A percentile compares a stretch with the other conserved stretches of the same genome.
These are phyloP conservation scores for Holothuria glaberrima DNA, from an alignment of 35 echinoderm and acorn worm species.

Conservation along the genomic window DNA sequence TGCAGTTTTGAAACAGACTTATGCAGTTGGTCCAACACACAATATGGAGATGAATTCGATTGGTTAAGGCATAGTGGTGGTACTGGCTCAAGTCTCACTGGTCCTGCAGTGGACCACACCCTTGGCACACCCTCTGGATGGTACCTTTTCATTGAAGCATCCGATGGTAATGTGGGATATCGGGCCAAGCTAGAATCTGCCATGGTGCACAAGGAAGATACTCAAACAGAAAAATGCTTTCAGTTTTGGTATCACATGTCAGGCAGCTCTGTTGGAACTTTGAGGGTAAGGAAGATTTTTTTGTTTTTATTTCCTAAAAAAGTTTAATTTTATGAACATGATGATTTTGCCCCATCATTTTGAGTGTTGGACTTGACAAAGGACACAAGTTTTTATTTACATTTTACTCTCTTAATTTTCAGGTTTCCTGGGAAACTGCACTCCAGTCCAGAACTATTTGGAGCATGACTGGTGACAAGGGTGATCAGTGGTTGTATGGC, in stretches of 20 bases:
- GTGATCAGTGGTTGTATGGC: conserved; percentile 53
- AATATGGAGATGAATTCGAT: conserved; percentile 83
- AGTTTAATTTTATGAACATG: too few species aligned
- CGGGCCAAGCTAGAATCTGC: conserved; percentile 64
- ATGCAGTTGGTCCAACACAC: conserved; percentile 79
- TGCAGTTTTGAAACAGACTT: conserved; percentile 88
- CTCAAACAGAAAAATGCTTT: conserved; percentile 62
- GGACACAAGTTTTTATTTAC: too few species aligned
- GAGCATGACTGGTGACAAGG: conserved; percentile 53
- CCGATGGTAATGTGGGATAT: conserved; percentile 28
- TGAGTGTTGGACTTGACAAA: too few species aligned
- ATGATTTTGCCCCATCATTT: too few species aligned
- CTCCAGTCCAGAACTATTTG: conserved; percentile 9
- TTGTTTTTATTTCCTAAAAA: too few species aligned
- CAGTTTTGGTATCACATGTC: conserved; percentile 98
- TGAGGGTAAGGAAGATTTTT: conserved; percentile 12
- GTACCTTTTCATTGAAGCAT: conserved; percentile 81
- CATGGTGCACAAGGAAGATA: conserved; percentile 22
- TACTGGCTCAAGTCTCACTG: conserved; percentile 65
- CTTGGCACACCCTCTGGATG: conserved; percentile 64
- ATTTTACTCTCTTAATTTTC: neutral
- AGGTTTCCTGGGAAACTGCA: conserved; percentile 33
- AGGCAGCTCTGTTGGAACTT: conserved; percentile 69
- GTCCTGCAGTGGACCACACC: conserved; percentile 80
- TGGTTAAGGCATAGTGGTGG: conserved; percentile 75